Percentiles rank a stretch among this genome's conserved stretches.
phyloP scores from a whole-genome alignment of 2,888 invertebrate genomes.

The Mycalesis mineus region DNA sequence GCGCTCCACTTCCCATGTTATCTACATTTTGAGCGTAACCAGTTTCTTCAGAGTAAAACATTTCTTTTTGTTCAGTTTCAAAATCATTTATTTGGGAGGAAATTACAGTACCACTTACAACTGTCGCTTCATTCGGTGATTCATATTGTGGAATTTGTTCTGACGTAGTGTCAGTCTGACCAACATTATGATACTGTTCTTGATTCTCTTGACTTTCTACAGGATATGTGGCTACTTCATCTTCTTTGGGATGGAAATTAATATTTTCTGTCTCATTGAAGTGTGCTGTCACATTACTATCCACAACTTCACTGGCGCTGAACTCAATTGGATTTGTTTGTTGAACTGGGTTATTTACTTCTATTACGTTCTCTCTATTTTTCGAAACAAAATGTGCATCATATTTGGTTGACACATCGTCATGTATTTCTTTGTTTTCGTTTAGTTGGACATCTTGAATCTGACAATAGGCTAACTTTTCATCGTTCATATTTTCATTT shows the following conservation, averaged over 20 bases:
- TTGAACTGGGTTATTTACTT: background rate
- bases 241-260: background rate
- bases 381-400: background rate
- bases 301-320: background rate
- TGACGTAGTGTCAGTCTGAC: background rate
- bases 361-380: background rate
- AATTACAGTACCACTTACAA: constrained; percentile 12
- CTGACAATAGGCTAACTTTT: background rate
- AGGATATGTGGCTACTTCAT: background rate
- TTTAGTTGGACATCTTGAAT: background rate
- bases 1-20: constrained; percentile 21
- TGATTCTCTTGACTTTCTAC: background rate
- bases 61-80: constrained; percentile 50
- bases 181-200: background rate
- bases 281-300: background rate
- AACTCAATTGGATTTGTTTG: background rate
- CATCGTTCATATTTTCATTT: background rate
- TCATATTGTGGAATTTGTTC: constrained; percentile 5
- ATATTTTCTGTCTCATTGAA: background rate
- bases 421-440: background rate
- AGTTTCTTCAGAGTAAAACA: constrained; percentile 52
- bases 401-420: background rate
- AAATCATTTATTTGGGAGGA: constrained; percentile 45
- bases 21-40: constrained; percentile 33
- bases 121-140: constrained; percentile 5